Evolutionary conservation across 2,113 vertebrate species (phyloP), one percentile per base, ranked within the genome.

Genomic region (Ceyx cyanopectus): DNA sequence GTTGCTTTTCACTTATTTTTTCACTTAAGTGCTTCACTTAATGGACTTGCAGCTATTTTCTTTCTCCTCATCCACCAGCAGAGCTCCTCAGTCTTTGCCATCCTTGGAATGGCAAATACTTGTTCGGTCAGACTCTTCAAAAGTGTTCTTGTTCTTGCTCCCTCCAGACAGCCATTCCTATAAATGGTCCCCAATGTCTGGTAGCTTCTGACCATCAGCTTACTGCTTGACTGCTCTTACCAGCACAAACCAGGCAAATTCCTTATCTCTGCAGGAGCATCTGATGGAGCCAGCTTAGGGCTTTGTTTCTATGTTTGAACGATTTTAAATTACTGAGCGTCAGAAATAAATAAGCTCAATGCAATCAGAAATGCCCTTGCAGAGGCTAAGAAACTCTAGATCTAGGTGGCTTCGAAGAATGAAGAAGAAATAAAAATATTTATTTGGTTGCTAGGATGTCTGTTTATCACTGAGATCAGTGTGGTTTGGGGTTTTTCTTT

Each of bases 231-330:
- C 61, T 89, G 79, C 81, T 83, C 51, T 94, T 3, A 0, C 34
- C 73, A 78, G 53, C 60, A n/a, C 7, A 9, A 89, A 51, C 15
- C 76, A 81, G 51, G 87, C 79, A 67, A 92, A 81, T 75, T 87
- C 67, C 50, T 95, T 92, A 93, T 94, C 85, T 94, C 81, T 96
- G 68, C 37, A 14, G 69, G 68, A 48, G 65, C 66, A 75, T 30
- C 2, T 11, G 29, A 85, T 65, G 85, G 48, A 96, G 70, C 17
- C 12, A 81, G 80, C n/a, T 77, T 76, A 46, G 65, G 73, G 70
- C 68, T 95, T 92, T 93, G 54, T 89, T 90, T 95, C 81, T 69
- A 3, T 12, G 5, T 82, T 67, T 88, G 63, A 87, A 53, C n/a
- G 27, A 74, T 85, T 87, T 77, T 23, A 53, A 65, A 9, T 92